Evolutionary conservation across 1,140 invertebrate genomes (phyloP), one percentile per base, ranked within the genome.

Genomic region (Dysdera silvatica): DNA sequence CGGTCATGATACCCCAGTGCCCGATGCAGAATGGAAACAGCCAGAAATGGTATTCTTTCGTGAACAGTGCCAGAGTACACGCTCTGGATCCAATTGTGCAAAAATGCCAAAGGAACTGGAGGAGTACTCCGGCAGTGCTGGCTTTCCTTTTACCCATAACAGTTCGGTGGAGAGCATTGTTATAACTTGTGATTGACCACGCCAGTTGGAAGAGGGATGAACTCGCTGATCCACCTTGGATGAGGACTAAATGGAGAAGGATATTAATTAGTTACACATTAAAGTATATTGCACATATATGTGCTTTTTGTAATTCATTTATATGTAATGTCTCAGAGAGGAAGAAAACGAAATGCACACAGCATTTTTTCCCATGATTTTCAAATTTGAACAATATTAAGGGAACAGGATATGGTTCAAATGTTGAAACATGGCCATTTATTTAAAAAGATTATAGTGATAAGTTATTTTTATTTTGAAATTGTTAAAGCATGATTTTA

Each of bases 1-100:
- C 59, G 29, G 74, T 73, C 76, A 80, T 80, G 24, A 77, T 40
- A 1, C 76, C 61, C 79, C 79, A 80, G 70, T 82, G 80, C 41
- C 74, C 69, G n/a, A 68, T 69, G 49, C 73, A 66, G 16, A 73
- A 66, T 24, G 69, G 67, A 24, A 68, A 47, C 35, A 70, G 55
- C 70, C 70, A 71, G 35, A 65, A 66, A 26, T 65, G 58, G 60
- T 64, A 71, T 31, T 69, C 61, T 26, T 54, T 66, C 33, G 66
- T 65, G 59, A 71, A 71, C n/a, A 71, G 64, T n/a, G 70, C 70
- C 10, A 71, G 49, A 8, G 69, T 67, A 33, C 71, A 49, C 4
- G 68, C 54, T 18, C 70, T 33, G 1, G 68, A 67, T 8, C 66
- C 70, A 1, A 70, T 58, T 1, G 68, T 71, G 28, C 61, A 66